These are phyloP conservation scores for Microctonus aethiopoides DNA, from an alignment of 2,888 invertebrate genomes.

Conservation along the genomic window DNA sequence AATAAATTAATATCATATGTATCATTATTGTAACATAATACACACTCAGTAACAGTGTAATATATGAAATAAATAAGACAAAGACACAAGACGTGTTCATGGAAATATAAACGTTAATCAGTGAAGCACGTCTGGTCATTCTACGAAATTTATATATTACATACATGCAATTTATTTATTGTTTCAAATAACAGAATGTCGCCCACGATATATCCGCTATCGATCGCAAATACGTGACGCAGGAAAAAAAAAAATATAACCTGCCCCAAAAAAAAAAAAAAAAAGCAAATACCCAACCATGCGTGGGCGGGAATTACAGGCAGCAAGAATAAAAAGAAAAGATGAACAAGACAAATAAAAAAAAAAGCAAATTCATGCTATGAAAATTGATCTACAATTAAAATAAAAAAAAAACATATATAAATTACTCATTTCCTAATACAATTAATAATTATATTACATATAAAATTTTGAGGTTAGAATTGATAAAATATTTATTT, in stretches of 20 bases:
- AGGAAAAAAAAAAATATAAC: slow-evolving; percentile 37
- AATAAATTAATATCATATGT: background rate
- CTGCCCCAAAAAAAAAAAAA: slow-evolving; percentile 29
- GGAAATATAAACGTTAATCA: background rate
- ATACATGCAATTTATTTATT: background rate
- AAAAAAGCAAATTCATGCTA: background rate
- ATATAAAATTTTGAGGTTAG: no score
- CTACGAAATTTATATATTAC: background rate
- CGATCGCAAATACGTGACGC: slow-evolving; percentile 42
- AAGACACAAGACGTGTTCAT: background rate
- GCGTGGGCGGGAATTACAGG: slow-evolving; percentile 13
- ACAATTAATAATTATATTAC: no score
- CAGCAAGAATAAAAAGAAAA: background rate
- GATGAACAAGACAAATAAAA: background rate
- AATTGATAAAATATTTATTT: no score
- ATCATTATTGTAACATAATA: background rate
- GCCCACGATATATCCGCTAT: slow-evolving; percentile 36
- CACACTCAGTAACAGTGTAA: slow-evolving; percentile 5
- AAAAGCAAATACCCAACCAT: slow-evolving; percentile 4
- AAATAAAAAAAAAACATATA: no score
- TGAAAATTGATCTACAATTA: background rate
- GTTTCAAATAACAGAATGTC: slow-evolving; percentile 40
- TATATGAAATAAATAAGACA: slow-evolving; percentile 25
- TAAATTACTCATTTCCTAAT: no score
- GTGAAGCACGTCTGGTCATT: background rate